Percentiles rank a stretch among this genome's conserved stretches.
Conservation (phyloP, 2,113 vertebrate genomes). For the Pristiophorus japonicus region DNA sequence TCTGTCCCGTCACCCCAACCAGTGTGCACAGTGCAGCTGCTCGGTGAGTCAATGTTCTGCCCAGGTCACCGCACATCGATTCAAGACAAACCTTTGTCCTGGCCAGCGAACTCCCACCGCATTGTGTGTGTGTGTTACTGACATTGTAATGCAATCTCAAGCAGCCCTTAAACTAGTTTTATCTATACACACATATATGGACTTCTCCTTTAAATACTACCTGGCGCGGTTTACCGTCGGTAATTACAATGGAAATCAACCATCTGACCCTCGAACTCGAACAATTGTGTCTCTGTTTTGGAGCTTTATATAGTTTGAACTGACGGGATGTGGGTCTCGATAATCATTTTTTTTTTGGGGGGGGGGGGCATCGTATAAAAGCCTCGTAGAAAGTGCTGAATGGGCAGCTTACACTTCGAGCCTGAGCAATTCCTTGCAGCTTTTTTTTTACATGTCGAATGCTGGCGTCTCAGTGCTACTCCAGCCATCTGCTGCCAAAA, state of each 20-base stretch:
- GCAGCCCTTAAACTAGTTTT: background rate
- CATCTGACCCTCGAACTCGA: background rate
- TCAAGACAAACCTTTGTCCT: background rate
- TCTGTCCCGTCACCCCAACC: constrained; percentile 64
- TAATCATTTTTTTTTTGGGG: background rate
- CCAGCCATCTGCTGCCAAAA: background rate
- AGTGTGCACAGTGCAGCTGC: constrained; percentile 69
- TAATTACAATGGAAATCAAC: background rate
- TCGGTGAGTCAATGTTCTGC: constrained; percentile 56
- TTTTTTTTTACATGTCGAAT: background rate
- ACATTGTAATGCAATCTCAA: background rate
- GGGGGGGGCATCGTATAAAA: background rate
- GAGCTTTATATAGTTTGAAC: background rate
- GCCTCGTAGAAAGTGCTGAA: background rate
- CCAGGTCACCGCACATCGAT: background rate
- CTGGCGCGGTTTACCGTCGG: background rate
- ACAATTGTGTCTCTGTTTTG: background rate
- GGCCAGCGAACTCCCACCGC: background rate
- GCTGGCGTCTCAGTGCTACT: background rate
- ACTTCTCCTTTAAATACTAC: background rate
- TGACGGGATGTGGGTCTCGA: background rate
- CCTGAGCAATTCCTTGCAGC: background rate
- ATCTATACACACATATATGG: too few species aligned
- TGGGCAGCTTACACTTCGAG: background rate
- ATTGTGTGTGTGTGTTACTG: too few species aligned